Base-by-base conservation (phyloP, 2,797 vertebrate species). In the Anguilla pacifica region DNA sequence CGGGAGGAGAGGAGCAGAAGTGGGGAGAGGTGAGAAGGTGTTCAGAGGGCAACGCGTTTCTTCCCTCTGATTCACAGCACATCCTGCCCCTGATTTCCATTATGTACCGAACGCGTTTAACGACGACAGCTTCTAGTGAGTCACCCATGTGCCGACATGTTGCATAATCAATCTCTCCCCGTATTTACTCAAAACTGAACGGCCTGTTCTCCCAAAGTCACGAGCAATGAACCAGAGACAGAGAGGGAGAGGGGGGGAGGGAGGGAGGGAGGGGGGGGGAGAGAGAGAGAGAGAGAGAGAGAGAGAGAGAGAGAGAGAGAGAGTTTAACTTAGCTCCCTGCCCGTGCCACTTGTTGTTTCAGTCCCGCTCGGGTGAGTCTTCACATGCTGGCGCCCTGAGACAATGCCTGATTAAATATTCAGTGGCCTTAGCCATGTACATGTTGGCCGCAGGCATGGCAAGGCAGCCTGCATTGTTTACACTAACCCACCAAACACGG, bases 1-100 rank as follows among this genome's bases (percentile, higher is more conserved):
- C 39, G 67, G 11, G 72, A 51, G 43, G 19, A 46, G 39, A 13
- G 6, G 39, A 6, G 39, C 15, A 17, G 74, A 15, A 5, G 15
- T 99, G 93, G 85, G 89, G 86, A 89, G 9, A 67, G 25, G 64
- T 2, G 2, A 6, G n/a, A 28, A 13, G 31, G 28, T 31, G n/a
- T 43, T 9, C 15, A 25, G 77, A 46, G 77, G 39, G 28, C 67
- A 72, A 17, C 15, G 15, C 77, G 46, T 81, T 43, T 43, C 39
- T 46, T 22, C 17, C 43, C 17, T 6, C 39, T 81, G 77, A 81
- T 46, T 46, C 39, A 81, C 35, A 43, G 2, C 11, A 74, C 39
- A 2, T 43, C 39, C 77, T 46, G 39, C 39, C 31, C 39, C 11
- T 19, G 39, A 81, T 81, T 22, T 46, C 17, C 15, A 11, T 15